phyloP scores from a whole-genome alignment of 2,797 vertebrate species.

The Macropus fuliginosus region DNA sequence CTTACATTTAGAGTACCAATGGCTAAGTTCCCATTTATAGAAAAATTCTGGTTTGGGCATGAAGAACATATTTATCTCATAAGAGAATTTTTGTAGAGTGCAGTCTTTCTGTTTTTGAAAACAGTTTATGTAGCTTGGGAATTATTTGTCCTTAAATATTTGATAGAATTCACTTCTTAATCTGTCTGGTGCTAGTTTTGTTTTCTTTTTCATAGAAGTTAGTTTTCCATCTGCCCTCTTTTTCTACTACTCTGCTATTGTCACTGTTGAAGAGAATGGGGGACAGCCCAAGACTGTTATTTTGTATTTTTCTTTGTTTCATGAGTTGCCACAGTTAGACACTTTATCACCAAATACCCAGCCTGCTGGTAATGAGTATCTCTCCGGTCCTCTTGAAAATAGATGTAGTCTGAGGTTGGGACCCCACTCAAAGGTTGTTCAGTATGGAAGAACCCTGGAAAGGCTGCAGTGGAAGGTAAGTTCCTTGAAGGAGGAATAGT shows the following conservation, averaged over 20 bases:
- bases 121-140: neutral
- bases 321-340: neutral
- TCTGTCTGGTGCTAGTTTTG: neutral
- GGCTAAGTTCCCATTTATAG: neutral
- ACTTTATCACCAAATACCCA: neutral
- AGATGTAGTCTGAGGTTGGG: neutral
- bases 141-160: neutral
- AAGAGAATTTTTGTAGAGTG: neutral
- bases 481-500: neutral
- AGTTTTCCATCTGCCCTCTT: neutral
- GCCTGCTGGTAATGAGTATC: neutral
- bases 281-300: neutral
- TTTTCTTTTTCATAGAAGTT: neutral
- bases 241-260: neutral
- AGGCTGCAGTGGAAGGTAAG: neutral
- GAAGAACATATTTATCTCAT: neutral
- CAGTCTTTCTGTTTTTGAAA: neutral
- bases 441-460: neutral
- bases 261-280: neutral
- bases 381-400: too few species aligned
- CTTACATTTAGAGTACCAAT: neutral
- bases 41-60: neutral
- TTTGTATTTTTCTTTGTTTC: neutral
- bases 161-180: neutral
- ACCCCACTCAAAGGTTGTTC: neutral